Base-by-base conservation (phyloP, 2,797 vertebrate genomes). In the Takifugu ocellatus region DNA sequence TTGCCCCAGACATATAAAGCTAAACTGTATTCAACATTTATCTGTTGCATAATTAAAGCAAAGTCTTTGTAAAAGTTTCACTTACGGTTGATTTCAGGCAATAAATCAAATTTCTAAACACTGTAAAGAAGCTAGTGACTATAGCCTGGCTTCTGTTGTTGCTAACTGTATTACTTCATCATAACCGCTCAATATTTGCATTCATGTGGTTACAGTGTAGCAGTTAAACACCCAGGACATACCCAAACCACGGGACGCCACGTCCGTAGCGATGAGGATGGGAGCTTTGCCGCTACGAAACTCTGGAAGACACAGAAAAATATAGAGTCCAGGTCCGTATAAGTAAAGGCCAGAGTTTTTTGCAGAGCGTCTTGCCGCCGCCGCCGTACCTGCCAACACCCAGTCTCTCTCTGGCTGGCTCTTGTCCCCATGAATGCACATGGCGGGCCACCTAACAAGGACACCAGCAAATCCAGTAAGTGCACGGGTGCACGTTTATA, bases 371-470 rank as follows among this genome's bases (percentile, higher is more conserved):
- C 2, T 31, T 27, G 26, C 26, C 2, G 47, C 21, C 25, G 60
- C 29, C 47, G 7, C 83, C 86, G 49, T 77, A 74, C 83, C 83
- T 43, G 81, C 9, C 49, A 83, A 59, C 48, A 81, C 97, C 97
- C 97, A 99, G 81, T 99, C 97, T 93, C 97, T 92, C 79, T 99
- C 97, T 74, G 96, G 96, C 73, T 99, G 96, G 91, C 94, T 99
- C 91, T 99, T 99, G 87, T 99, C 96, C 85, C 96, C 97, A 82
- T 99, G 97, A 82, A 98, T 99, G 88, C 97, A 99, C 97, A 98
- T 99, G 69, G 96, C 96, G 31, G 97, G 97, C 97, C 97, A 99
- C 73, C 97, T 99, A 16, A 3, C 52, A 60, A 2, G 51, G 5
- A 60, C 50, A 65, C 4, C 29, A 61, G 54, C 24, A 49, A 15